Percentiles rank a stretch among this genome's conserved stretches.
These are phyloP conservation scores for Xestia rhomboidea DNA, from an alignment of 2,888 invertebrate genomes.

Conservation along the genomic window DNA sequence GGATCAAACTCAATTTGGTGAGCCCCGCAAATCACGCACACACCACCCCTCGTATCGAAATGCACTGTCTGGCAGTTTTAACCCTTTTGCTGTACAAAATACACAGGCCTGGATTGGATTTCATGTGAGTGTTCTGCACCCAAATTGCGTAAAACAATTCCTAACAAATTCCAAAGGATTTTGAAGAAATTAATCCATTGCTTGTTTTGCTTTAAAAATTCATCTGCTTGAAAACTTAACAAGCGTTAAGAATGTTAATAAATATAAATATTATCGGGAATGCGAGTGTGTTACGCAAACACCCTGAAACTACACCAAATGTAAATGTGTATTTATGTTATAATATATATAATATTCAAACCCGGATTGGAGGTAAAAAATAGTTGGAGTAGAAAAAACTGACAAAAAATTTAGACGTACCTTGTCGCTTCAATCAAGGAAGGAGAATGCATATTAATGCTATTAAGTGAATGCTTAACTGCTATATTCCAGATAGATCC, in stretches of 20 bases:
- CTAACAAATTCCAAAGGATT: neutral
- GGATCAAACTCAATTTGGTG: slow-evolving; percentile 64
- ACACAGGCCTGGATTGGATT: slow-evolving; percentile 41
- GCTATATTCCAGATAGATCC: neutral
- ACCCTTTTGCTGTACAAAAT: slow-evolving; percentile 58
- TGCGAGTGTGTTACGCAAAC: neutral
- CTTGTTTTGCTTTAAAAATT: neutral
- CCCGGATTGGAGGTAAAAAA: neutral
- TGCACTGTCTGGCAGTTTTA: slow-evolving; percentile 67
- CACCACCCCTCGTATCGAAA: slow-evolving; percentile 47
- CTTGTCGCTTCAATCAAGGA: neutral
- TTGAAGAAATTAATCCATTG: neutral
- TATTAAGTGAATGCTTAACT: neutral
- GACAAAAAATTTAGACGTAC: neutral
- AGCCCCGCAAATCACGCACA: slow-evolving; percentile 66
- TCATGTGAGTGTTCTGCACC: neutral
- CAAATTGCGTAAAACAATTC: neutral
- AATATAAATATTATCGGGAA: neutral
- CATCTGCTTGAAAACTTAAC: neutral
- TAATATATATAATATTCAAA: too few relatives aligned
- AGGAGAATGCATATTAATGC: neutral
- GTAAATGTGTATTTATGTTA: too few relatives aligned
- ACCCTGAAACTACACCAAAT: too few relatives aligned
- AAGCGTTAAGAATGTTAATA: neutral
- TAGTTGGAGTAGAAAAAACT: neutral